phyloP scores from a whole-genome alignment of 2,113 vertebrate genomes.

The Psephotus haematonotus region DNA sequence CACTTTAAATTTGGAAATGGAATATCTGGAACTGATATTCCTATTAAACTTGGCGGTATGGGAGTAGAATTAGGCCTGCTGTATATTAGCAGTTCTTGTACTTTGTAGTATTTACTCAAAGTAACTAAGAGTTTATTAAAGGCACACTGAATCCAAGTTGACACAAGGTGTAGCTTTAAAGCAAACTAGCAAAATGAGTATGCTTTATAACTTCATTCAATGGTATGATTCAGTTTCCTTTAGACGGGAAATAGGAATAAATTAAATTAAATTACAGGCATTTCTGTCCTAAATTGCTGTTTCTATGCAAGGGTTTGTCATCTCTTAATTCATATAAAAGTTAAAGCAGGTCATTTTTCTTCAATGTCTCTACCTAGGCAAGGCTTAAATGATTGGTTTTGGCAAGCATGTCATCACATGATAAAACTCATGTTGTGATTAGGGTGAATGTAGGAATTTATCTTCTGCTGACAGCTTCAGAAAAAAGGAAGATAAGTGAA shows the following conservation, averaged over 20 bases:
- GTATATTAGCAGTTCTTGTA: not conserved
- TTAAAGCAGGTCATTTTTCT: not conserved
- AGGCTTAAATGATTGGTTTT: not conserved
- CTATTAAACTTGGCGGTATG: not conserved
- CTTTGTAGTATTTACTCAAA: not conserved
- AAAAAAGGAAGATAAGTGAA: conserved; percentile 34
- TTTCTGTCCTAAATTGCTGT: not conserved
- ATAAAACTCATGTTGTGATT: conserved; percentile 23
- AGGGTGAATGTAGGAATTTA: conserved; percentile 16
- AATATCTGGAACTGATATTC: not conserved
- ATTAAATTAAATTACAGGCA: not conserved
- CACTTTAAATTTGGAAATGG: not conserved
- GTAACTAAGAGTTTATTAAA: not conserved
- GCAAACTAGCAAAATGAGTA: not conserved
- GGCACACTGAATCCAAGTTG: not conserved
- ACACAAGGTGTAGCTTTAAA: not conserved
- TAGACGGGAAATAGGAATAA: not conserved
- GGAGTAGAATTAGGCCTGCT: not conserved
- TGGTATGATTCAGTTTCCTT: not conserved
- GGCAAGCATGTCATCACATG: not conserved
- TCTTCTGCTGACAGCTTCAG: conserved; percentile 36
- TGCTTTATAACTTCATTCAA: not conserved
- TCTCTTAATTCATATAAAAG: not conserved
- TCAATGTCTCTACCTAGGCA: not conserved
- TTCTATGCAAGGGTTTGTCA: not conserved